phyloP scores from a whole-genome alignment of 2,113 vertebrate genomes.

The Myotis yumanensis region DNA sequence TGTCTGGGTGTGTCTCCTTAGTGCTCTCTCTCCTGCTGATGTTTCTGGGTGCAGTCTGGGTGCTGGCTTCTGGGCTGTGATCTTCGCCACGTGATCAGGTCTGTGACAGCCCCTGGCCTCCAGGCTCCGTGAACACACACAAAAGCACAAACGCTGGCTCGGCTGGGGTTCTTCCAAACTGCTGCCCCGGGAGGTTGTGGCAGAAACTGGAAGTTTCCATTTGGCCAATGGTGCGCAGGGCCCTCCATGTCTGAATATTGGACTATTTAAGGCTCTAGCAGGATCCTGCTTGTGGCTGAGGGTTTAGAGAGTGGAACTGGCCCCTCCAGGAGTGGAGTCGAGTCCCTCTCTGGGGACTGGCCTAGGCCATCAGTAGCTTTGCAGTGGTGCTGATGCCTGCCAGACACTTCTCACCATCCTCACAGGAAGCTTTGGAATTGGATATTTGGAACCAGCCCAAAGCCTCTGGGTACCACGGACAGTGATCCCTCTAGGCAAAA shows the following conservation, averaged over 20 bases:
- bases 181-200: not conserved
- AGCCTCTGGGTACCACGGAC: not conserved
- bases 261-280: not conserved
- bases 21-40: rapidly evolving
- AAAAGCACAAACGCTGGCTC: rapidly evolving
- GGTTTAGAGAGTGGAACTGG: not conserved
- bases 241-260: not conserved
- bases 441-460: not conserved
- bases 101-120: not conserved
- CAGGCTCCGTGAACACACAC: not conserved
- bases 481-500: not conserved
- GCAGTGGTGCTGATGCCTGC: not conserved
- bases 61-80: not conserved
- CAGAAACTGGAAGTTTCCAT: not conserved
- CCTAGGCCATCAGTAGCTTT: not conserved
- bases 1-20: not conserved
- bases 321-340: not conserved
- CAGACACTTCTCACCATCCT: not conserved
- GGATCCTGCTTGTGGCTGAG: not conserved
- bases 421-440: not conserved
- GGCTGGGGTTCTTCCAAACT: not conserved
- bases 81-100: not conserved
- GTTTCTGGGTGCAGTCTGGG: not conserved
- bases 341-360: not conserved
- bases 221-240: not conserved